A percentile compares a stretch with the other conserved stretches of the same genome.
Conservation (phyloP, 2,888 invertebrate species). For the Spodoptera picta region DNA sequence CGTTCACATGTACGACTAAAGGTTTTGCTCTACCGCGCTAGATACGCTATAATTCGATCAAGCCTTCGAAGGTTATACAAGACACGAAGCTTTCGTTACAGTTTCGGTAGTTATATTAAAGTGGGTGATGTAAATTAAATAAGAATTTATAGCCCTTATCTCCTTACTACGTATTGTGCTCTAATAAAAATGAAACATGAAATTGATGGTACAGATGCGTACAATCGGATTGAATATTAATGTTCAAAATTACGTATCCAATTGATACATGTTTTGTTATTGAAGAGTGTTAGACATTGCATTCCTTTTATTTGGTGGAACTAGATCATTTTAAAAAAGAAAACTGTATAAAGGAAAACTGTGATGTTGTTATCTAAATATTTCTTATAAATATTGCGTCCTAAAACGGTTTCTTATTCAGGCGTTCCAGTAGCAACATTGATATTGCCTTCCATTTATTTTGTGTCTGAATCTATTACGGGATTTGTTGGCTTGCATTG, state of each 20-base stretch:
- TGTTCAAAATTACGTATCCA: no score
- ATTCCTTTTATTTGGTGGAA: no score
- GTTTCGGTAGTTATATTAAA: constrained; percentile 46
- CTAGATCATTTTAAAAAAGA: not conserved
- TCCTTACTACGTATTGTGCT: constrained; percentile 18
- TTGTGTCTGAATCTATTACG: constrained; percentile 55
- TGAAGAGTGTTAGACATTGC: no score
- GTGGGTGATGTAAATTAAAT: constrained; percentile 33
- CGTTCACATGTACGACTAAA: constrained; percentile 38
- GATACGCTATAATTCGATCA: constrained; percentile 51
- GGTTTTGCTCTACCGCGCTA: constrained; percentile 34
- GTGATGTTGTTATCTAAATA: constrained; percentile 9
- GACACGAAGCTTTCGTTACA: constrained; percentile 55
- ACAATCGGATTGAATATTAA: no score
- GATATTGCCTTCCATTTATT: constrained; percentile 51
- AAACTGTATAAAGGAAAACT: not conserved
- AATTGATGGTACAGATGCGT: not conserved
- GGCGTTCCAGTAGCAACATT: constrained; percentile 40
- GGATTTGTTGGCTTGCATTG: constrained; percentile 60
- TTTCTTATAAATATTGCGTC: constrained; percentile 14
- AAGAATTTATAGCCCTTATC: constrained; percentile 8
- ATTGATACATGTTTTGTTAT: no score
- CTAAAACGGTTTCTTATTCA: constrained; percentile 26
- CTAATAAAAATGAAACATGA: constrained; percentile 9
- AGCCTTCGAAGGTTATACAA: constrained; percentile 48